Conservation (phyloP, 1,140 invertebrate species). For the Dufourea novaeangliae region DNA sequence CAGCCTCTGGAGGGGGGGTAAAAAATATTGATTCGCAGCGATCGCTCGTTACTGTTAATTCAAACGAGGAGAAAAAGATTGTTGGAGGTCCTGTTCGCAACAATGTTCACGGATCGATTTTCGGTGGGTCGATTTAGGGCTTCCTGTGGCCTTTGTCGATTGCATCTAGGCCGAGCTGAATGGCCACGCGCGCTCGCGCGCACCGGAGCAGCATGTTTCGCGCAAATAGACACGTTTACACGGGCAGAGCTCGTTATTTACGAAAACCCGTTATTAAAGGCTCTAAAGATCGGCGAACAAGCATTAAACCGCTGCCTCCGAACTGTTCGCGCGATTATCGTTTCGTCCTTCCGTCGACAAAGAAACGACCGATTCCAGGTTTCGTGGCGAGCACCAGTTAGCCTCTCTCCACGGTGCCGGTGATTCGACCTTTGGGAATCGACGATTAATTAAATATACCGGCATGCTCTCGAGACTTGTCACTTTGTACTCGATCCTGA, state of each 20-base stretch:
- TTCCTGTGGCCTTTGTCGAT: conserved; percentile 30
- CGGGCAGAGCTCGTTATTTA: conserved; percentile 57
- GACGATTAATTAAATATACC: conserved; percentile 28
- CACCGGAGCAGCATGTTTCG: conserved; percentile 15
- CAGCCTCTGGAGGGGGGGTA: not conserved
- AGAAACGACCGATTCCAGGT: conserved; percentile 36
- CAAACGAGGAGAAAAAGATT: not conserved
- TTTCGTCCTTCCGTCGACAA: conserved; percentile 50
- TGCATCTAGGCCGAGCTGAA: not conserved
- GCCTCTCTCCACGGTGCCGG: not conserved
- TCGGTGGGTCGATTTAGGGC: conserved; percentile 38
- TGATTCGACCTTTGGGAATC: not conserved
- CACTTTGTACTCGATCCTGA: not conserved
- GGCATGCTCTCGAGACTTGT: not conserved
- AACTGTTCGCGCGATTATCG: conserved; percentile 62
- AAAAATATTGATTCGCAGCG: not conserved
- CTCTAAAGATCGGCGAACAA: conserved; percentile 57
- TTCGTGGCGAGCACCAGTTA: conserved; percentile 16
- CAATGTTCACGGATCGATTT: conserved; percentile 28
- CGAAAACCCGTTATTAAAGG: conserved; percentile 62
- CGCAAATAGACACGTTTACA: conserved; percentile 64
- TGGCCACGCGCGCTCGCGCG: not conserved
- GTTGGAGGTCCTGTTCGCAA: not conserved
- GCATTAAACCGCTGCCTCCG: conserved; percentile 53
- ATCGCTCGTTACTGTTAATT: not conserved